Conservation (phyloP, 1,140 invertebrate genomes). For the Calephelis virginiensis region DNA sequence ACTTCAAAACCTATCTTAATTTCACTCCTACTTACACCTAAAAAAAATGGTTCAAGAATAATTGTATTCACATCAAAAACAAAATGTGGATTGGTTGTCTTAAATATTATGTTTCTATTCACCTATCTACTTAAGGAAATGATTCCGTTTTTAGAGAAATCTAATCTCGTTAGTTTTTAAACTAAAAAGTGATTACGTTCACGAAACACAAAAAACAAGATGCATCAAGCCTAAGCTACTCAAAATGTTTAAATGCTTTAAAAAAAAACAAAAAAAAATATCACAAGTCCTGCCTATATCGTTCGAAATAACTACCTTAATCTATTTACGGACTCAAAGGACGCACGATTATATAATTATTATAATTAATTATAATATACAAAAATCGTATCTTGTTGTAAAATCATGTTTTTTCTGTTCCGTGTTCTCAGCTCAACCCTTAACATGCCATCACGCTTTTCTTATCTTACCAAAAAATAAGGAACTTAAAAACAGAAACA, state of each 20-base stretch:
- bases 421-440: slow-evolving; percentile 14
- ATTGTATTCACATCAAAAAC: slow-evolving; percentile 51
- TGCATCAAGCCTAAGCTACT: slow-evolving; percentile 8
- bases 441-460: slow-evolving; percentile 7
- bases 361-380: not conserved
- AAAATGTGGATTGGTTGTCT: slow-evolving; percentile 47
- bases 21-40: slow-evolving; percentile 34
- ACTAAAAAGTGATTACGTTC: slow-evolving; percentile 15
- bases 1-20: slow-evolving; percentile 27
- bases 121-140: slow-evolving; percentile 65
- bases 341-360: not conserved
- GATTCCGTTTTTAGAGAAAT: slow-evolving; percentile 42
- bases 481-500: not conserved
- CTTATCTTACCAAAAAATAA: not conserved
- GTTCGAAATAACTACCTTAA: slow-evolving; percentile 4
- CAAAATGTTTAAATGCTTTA: slow-evolving; percentile 8
- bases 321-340: slow-evolving; percentile 4
- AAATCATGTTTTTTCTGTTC: slow-evolving; percentile 15
- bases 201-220: slow-evolving; percentile 17
- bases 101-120: slow-evolving; percentile 61
- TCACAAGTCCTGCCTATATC: slow-evolving; percentile 4
- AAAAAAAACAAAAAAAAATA: slow-evolving; percentile 1
- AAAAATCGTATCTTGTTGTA: slow-evolving; percentile 2
- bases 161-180: slow-evolving; percentile 44
- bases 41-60: slow-evolving; percentile 50